Percentiles rank a stretch among this genome's conserved stretches.
Evolutionary conservation across 2,888 invertebrate genomes (phyloP).

Genomic region (Nipponacmea schrenckii): DNA sequence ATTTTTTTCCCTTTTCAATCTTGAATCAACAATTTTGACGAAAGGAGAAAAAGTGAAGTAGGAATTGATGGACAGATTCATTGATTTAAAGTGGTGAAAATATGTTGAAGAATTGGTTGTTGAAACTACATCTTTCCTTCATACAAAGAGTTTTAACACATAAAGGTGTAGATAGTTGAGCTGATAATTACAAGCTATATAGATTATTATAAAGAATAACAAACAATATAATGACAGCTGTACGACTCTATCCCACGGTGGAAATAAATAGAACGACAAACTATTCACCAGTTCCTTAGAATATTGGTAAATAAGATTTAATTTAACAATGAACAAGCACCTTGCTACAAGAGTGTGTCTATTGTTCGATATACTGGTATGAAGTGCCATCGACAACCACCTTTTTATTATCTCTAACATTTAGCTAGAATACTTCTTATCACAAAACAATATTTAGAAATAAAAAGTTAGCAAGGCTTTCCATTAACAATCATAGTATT

Average conservation of each 20-base stretch:
- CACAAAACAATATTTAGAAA: not conserved
- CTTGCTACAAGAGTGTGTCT: conserved; percentile 1
- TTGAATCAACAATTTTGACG: not conserved
- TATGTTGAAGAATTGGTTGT: not conserved
- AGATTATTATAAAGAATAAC: conserved; percentile 4
- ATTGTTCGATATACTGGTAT: not conserved
- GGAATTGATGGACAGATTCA: not conserved
- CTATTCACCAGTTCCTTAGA: not conserved
- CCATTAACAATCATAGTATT: not conserved
- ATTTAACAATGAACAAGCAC: conserved; percentile 4
- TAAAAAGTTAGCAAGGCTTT: conserved; percentile 6
- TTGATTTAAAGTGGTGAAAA: not conserved
- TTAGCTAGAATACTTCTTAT: not conserved
- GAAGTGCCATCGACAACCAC: conserved; percentile 2
- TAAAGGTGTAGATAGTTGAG: not conserved
- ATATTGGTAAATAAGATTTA: conserved; percentile 8
- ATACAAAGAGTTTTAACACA: conserved; percentile 1
- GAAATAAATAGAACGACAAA: not conserved
- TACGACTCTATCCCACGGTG: conserved; percentile 1
- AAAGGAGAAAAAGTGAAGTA: not conserved
- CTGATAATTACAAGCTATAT: conserved; percentile 2
- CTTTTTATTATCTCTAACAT: not conserved
- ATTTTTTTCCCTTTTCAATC: conserved; percentile 5
- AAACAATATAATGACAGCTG: not conserved
- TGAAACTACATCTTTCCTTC: not conserved